Conservation (phyloP, 2,113 vertebrate genomes). For the Chlorodrepanis virens region DNA sequence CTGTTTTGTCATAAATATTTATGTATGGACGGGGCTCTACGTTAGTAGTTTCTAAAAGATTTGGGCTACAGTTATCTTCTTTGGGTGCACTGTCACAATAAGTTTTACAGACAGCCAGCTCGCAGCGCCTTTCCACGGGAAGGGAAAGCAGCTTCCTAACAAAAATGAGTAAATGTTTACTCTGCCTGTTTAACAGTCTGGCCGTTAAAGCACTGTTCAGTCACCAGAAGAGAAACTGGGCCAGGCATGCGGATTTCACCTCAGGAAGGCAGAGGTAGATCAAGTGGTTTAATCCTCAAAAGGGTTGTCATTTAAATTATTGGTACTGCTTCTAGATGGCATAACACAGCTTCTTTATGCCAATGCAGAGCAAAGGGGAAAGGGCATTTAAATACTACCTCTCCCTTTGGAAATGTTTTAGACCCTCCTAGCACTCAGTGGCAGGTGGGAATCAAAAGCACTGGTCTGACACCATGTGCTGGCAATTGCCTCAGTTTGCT, state of each 20-base stretch:
- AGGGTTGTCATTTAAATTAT: neutral
- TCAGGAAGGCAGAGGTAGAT: neutral
- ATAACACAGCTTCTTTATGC: neutral
- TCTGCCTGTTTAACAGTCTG: slow-evolving; percentile 19
- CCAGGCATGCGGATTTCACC: neutral
- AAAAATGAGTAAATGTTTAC: slow-evolving; percentile 12
- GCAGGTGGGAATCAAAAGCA: neutral
- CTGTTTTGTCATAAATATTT: slow-evolving; percentile 22
- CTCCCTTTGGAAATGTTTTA: neutral
- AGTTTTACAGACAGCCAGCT: neutral
- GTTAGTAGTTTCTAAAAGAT: neutral
- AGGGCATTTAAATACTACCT: neutral
- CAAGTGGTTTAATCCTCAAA: neutral
- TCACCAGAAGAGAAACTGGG: neutral
- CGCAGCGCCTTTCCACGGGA: neutral
- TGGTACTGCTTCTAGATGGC: neutral
- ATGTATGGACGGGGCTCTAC: neutral
- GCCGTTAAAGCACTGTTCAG: neutral
- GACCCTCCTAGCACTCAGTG: neutral
- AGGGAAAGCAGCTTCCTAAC: slow-evolving; percentile 12
- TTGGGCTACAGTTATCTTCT: neutral
- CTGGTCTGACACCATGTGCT: neutral
- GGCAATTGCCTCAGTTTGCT: neutral
- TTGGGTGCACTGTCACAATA: neutral
- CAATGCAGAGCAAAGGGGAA: neutral